phyloP scores from a whole-genome alignment of 2,797 vertebrate species.

The Glossophaga mutica region DNA sequence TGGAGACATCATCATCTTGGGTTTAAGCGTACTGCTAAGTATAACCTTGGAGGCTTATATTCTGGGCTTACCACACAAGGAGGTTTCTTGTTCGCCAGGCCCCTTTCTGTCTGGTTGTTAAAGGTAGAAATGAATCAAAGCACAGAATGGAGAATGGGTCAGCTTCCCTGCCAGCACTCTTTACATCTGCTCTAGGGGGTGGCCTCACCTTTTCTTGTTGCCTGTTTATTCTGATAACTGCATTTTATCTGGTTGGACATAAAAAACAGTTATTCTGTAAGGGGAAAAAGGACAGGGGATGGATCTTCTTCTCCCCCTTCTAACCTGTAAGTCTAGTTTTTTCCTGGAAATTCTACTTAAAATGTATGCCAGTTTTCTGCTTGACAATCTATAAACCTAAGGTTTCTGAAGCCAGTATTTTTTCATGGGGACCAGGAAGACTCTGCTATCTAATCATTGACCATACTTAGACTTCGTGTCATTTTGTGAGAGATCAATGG shows the following conservation, averaged over 20 bases:
- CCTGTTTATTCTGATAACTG: not conserved
- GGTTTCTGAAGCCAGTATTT: not conserved
- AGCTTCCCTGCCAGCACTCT: not conserved
- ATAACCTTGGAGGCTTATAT: not conserved
- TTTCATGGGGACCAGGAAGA: not conserved
- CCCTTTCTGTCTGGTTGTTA: not conserved
- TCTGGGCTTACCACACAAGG: not conserved
- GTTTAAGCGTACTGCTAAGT: not conserved
- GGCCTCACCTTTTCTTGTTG: not conserved
- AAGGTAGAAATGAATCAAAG: not conserved
- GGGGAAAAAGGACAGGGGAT: not conserved
- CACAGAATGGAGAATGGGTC: not conserved
- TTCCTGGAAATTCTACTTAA: not conserved
- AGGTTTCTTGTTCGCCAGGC: not conserved
- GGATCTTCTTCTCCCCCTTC: not conserved
- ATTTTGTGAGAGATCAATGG: not conserved
- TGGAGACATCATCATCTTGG: not conserved
- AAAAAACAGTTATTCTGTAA: not conserved
- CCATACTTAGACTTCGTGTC: not conserved
- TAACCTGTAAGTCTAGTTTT: not conserved
- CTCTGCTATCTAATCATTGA: not conserved
- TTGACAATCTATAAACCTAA: not conserved
- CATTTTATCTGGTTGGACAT: not conserved
- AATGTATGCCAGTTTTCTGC: not conserved
- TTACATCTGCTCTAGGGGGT: not conserved